These are phyloP conservation scores for Coremacera marginata DNA, from an alignment of 2,888 invertebrate genomes.

Conservation along the genomic window DNA sequence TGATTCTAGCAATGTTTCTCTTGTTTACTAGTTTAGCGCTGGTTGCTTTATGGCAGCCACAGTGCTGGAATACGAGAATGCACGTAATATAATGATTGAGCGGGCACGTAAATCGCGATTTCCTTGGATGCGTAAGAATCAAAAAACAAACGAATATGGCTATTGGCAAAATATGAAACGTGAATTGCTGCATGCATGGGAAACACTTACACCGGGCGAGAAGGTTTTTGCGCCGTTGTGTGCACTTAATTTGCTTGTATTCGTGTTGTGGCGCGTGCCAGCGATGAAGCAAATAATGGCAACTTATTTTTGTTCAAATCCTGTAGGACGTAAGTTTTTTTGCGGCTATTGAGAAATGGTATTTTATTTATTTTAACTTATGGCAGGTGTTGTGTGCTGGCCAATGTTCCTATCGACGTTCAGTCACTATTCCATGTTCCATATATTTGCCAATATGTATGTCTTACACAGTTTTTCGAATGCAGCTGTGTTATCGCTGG, in stretches of 20 bases:
- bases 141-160: conserved; percentile 49
- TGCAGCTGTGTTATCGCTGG: conserved; percentile 78
- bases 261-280: conserved; percentile 85
- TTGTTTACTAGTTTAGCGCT: conserved; percentile 72
- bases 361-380: conserved; percentile 44
- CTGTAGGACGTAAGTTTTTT: conserved; percentile 77
- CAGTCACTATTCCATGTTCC: conserved; percentile 89
- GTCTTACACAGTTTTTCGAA: conserved; percentile 85
- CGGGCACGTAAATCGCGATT: conserved; percentile 69
- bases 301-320: conserved; percentile 87
- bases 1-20: background rate
- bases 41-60: conserved; percentile 81
- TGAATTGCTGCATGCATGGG: conserved; percentile 74
- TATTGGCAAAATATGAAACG: conserved; percentile 56
- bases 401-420: conserved; percentile 96
- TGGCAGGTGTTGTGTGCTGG: conserved; percentile 79
- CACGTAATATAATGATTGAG: conserved; percentile 60
- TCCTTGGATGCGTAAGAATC: conserved; percentile 53
- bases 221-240: conserved; percentile 85
- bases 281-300: conserved; percentile 80
- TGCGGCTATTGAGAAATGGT: background rate
- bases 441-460: conserved; percentile 95
- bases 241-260: conserved; percentile 82
- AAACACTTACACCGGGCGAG: conserved; percentile 78
- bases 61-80: conserved; percentile 89